A percentile compares a stretch with the other conserved stretches of the same genome.
Conservation (phyloP, 2,113 vertebrate species). For the Panurus biarmicus region DNA sequence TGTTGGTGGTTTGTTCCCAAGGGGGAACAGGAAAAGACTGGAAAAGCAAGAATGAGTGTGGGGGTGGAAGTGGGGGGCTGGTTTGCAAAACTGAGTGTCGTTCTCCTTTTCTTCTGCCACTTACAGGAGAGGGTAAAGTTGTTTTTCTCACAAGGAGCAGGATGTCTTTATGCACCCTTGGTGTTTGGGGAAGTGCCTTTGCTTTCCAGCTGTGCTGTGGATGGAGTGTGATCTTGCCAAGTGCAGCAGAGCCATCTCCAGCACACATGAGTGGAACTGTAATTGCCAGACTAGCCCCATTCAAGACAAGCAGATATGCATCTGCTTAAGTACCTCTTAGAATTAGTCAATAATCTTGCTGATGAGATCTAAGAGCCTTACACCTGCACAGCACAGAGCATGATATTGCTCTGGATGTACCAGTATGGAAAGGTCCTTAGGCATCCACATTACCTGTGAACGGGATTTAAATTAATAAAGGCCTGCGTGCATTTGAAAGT, state of each 20-base stretch:
- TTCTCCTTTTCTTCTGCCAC: background rate
- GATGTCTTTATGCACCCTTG: background rate
- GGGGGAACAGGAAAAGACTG: background rate
- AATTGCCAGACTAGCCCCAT: slow-evolving; percentile 38
- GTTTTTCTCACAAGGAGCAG: background rate
- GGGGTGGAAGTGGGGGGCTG: background rate
- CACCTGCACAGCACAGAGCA: slow-evolving; percentile 40
- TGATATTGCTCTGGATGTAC: slow-evolving; percentile 44
- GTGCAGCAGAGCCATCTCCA: slow-evolving; percentile 20
- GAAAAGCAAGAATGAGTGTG: background rate
- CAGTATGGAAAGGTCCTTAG: slow-evolving; percentile 47
- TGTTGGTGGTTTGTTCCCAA: background rate
- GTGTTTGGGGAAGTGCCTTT: slow-evolving; percentile 8
- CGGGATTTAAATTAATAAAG: slow-evolving; percentile 27
- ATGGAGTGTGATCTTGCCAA: slow-evolving; percentile 30
- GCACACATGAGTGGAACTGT: slow-evolving; percentile 7
- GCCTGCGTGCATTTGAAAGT: background rate
- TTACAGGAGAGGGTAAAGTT: background rate
- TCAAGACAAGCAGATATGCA: slow-evolving; percentile 3
- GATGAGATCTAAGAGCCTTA: slow-evolving; percentile 56
- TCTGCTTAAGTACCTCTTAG: slow-evolving; percentile 54
- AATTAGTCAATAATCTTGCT: slow-evolving; percentile 47
- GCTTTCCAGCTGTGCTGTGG: slow-evolving; percentile 19
- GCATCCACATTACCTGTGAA: background rate
- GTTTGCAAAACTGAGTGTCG: background rate